Percentiles rank a stretch among this genome's conserved stretches.
Conservation (phyloP, 2,888 invertebrate genomes). For the Trachelus stipa region DNA sequence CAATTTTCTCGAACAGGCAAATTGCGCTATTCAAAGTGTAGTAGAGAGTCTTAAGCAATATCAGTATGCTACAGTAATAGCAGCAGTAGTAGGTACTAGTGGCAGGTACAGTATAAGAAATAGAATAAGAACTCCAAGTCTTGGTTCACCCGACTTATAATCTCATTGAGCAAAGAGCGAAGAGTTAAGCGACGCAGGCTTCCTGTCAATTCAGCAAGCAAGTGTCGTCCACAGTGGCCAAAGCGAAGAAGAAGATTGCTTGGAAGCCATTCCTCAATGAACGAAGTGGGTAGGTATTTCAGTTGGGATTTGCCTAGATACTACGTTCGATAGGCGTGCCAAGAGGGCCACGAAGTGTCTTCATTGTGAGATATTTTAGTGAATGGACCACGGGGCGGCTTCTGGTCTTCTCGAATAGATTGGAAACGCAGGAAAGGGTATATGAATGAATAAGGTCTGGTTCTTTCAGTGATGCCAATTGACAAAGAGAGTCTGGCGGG, state of each 20-base stretch:
- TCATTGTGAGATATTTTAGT: slow-evolving; percentile 33
- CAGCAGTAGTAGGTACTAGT: background rate
- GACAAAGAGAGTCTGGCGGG: background rate
- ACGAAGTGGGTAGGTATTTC: slow-evolving; percentile 33
- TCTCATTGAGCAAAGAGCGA: slow-evolving; percentile 50
- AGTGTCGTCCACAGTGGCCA: slow-evolving; percentile 49
- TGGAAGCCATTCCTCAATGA: slow-evolving; percentile 48
- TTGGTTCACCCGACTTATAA: slow-evolving; percentile 44
- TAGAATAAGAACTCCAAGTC: background rate
- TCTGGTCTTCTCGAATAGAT: slow-evolving; percentile 38
- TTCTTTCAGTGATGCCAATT: background rate
- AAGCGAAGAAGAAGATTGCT: slow-evolving; percentile 37
- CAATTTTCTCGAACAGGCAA: background rate
- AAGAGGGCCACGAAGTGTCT: slow-evolving; percentile 20
- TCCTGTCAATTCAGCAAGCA: slow-evolving; percentile 60
- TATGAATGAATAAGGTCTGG: slow-evolving; percentile 11
- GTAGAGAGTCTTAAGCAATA: background rate
- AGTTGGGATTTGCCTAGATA: slow-evolving; percentile 50
- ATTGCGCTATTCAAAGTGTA: background rate
- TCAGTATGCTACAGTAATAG: background rate
- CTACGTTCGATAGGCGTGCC: slow-evolving; percentile 42
- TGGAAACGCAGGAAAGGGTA: slow-evolving; percentile 26
- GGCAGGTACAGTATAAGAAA: background rate
- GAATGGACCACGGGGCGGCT: slow-evolving; percentile 36
- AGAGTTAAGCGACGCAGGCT: slow-evolving; percentile 58